Conservation (phyloP, 64 coral and sea anemone species). For the Acropora tenuis region DNA sequence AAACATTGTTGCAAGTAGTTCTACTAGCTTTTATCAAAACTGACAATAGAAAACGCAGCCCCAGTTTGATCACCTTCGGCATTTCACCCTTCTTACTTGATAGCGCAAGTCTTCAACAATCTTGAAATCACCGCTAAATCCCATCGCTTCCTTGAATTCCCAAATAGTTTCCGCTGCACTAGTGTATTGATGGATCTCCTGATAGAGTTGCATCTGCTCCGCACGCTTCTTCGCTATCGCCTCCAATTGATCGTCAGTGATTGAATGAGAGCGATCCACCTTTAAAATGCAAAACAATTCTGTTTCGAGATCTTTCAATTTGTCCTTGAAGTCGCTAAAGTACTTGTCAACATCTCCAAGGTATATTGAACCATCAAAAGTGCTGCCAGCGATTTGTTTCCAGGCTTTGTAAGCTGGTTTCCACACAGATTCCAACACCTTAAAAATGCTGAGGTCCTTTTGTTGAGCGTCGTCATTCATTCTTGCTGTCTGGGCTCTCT, state of each 20-base stretch:
- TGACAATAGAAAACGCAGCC: no score
- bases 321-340: conserved; percentile 16
- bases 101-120: conserved; percentile 13
- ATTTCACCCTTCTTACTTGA: background rate
- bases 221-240: background rate
- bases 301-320: background rate
- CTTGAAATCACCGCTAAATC: conserved; percentile 23
- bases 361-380: conserved; percentile 18
- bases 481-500: background rate
- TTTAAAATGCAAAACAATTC: conserved; percentile 33
- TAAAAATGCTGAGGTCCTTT: conserved; percentile 2
- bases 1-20: no score
- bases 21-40: no score
- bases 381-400: background rate
- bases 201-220: background rate
- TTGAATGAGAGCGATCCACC: background rate
- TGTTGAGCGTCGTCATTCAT: background rate
- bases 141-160: conserved; percentile 45
- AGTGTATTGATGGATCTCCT: background rate
- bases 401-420: conserved; percentile 29
- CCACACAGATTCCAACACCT: conserved; percentile 48
- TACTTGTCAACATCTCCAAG: conserved; percentile 46
- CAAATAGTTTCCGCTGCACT: conserved; percentile 26
- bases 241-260: background rate
- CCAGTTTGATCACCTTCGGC: background rate